Percentiles rank a stretch among this genome's conserved stretches.
Conservation (phyloP, 2,888 invertebrate species). For the Nomada ferruginata region DNA sequence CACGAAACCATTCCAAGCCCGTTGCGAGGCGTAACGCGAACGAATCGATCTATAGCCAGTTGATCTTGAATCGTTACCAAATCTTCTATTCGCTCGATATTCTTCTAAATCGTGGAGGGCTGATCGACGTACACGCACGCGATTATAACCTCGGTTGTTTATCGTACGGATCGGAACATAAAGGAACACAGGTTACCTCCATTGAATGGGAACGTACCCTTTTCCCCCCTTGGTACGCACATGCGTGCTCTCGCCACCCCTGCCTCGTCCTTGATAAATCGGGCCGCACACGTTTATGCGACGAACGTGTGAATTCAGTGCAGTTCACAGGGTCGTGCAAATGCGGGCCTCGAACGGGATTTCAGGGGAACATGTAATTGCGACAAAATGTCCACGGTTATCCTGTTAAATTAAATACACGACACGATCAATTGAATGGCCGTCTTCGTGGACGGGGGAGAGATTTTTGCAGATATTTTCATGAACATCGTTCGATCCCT, state of each 20-base stretch:
- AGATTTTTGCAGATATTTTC: background rate
- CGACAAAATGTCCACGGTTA: too few species aligned
- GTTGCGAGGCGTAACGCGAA: too few species aligned
- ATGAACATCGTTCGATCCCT: background rate
- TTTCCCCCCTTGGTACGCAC: conserved; percentile 7
- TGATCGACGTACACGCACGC: conserved; percentile 1
- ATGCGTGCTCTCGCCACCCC: conserved; percentile 48
- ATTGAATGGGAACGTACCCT: conserved; percentile 12
- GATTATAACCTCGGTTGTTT: conserved; percentile 23
- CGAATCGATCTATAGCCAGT: too few species aligned
- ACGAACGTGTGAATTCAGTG: conserved; percentile 19
- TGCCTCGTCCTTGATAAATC: conserved; percentile 55
- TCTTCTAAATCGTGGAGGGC: background rate
- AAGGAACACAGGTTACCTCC: conserved; percentile 27
- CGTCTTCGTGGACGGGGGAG: background rate
- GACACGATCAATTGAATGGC: too few species aligned
- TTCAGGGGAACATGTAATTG: background rate
- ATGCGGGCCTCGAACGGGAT: too few species aligned
- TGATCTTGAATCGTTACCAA: background rate
- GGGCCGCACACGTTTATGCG: conserved; percentile 20
- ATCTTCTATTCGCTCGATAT: background rate
- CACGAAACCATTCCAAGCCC: too few species aligned
- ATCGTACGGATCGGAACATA: conserved; percentile 24
- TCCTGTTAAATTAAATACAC: too few species aligned
- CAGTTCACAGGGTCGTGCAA: conserved; percentile 11